These are phyloP conservation scores for Gnatocerus cornutus DNA, from an alignment of 2,888 invertebrate genomes.

Conservation along the genomic window DNA sequence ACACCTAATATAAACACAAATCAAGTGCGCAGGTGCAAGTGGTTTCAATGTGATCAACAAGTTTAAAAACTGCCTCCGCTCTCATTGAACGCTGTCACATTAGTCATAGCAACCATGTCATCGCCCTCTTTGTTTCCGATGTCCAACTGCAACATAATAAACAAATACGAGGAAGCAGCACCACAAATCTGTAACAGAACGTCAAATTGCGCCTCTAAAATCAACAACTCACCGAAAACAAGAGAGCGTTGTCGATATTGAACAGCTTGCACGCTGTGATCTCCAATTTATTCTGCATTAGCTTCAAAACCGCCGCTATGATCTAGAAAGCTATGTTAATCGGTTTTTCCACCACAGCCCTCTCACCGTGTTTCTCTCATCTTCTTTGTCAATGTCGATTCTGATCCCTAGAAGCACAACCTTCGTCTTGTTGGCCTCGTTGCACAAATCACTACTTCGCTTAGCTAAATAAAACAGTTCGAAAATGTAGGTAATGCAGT, in stretches of 20 bases:
- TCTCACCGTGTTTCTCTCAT: constrained; percentile 55
- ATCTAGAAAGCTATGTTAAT: constrained; percentile 39
- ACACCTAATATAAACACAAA: too few species aligned
- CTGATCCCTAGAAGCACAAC: constrained; percentile 52
- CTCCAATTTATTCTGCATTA: constrained; percentile 58
- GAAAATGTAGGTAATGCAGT: constrained; percentile 25
- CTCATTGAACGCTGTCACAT: too few species aligned
- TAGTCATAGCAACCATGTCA: too few species aligned
- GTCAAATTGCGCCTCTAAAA: neutral
- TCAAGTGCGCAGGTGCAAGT: too few species aligned
- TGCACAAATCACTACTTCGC: constrained; percentile 23
- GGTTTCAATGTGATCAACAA: too few species aligned
- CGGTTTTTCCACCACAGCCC: too few species aligned
- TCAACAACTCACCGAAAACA: constrained; percentile 56
- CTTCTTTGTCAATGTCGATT: constrained; percentile 53
- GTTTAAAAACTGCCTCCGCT: too few species aligned
- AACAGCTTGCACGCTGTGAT: constrained; percentile 58
- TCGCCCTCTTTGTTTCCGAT: constrained; percentile 19
- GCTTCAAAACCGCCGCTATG: constrained; percentile 49
- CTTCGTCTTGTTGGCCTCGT: constrained; percentile 55
- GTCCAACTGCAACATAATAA: constrained; percentile 59
- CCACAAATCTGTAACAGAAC: constrained; percentile 44
- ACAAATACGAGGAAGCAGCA: constrained; percentile 57
- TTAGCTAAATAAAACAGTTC: constrained; percentile 35
- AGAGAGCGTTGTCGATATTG: constrained; percentile 55